Conservation (phyloP, 1,140 invertebrate genomes). For the Platorchestia sp. region DNA sequence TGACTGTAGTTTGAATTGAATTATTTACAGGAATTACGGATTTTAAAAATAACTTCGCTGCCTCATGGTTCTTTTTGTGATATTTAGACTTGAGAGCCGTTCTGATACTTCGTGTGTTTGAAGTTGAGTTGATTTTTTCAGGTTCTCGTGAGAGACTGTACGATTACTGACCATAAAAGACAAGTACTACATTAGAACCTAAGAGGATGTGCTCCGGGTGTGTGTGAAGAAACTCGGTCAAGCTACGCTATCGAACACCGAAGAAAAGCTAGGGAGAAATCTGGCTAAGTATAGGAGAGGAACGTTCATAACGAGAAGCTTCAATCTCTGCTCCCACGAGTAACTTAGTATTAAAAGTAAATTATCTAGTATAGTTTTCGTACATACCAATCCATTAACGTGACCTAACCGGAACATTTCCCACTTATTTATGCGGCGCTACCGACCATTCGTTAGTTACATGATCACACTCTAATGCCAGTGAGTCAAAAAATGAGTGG, state of each 20-base stretch:
- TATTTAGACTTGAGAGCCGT: background rate
- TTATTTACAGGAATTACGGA: background rate
- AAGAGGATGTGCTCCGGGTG: background rate
- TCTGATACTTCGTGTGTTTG: background rate
- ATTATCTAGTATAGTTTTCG: background rate
- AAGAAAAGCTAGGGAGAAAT: slow-evolving; percentile 24
- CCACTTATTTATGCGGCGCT: background rate
- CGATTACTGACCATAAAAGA: background rate
- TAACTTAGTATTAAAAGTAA: background rate
- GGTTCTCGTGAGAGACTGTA: background rate
- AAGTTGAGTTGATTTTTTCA: background rate
- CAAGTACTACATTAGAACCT: background rate
- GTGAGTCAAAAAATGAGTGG: too few species aligned
- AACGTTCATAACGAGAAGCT: background rate
- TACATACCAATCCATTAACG: background rate
- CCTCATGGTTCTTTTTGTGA: background rate
- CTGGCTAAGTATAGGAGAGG: background rate
- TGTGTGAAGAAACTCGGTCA: background rate
- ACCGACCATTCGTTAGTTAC: background rate
- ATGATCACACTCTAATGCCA: background rate
- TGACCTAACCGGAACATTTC: background rate
- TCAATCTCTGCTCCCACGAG: background rate
- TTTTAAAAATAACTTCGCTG: background rate
- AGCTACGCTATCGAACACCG: slow-evolving; percentile 39
- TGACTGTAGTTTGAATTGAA: background rate